Percentiles rank a stretch among this genome's conserved stretches.
Conservation (phyloP, 2,113 vertebrate genomes). For the Pygoscelis adeliae region DNA sequence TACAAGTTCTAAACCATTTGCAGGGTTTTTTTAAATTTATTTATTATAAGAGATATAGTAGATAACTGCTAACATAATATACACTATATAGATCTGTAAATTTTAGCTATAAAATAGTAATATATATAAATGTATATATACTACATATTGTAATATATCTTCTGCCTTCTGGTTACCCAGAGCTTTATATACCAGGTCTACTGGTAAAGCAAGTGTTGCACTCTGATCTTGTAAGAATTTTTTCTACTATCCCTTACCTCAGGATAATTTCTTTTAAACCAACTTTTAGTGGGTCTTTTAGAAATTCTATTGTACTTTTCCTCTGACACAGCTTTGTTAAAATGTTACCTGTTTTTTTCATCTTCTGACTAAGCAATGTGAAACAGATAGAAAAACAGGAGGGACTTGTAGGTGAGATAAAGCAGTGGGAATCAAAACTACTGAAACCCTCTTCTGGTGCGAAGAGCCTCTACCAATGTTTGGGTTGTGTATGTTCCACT, state of each 20-base stretch:
- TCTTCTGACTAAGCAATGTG: neutral
- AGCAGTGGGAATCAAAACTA: neutral
- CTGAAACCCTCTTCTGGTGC: neutral
- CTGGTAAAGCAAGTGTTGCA: neutral
- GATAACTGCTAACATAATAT: neutral
- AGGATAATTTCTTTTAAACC: neutral
- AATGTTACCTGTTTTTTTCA: neutral
- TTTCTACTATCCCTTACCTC: neutral
- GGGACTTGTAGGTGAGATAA: neutral
- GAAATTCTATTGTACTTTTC: neutral
- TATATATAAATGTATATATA: neutral
- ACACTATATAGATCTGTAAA: neutral
- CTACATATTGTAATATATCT: neutral
- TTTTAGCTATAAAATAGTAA: neutral
- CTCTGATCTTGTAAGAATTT: neutral
- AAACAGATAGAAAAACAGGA: neutral
- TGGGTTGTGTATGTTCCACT: neutral
- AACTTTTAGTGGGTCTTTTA: neutral
- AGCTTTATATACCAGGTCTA: neutral
- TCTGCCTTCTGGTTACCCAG: neutral
- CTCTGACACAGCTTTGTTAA: neutral
- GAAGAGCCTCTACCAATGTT: neutral
- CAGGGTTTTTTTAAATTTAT: rapidly evolving
- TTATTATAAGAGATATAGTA: neutral
- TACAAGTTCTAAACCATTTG: neutral